Conservation (phyloP, 2,797 vertebrate species). For the Merluccius polli region DNA sequence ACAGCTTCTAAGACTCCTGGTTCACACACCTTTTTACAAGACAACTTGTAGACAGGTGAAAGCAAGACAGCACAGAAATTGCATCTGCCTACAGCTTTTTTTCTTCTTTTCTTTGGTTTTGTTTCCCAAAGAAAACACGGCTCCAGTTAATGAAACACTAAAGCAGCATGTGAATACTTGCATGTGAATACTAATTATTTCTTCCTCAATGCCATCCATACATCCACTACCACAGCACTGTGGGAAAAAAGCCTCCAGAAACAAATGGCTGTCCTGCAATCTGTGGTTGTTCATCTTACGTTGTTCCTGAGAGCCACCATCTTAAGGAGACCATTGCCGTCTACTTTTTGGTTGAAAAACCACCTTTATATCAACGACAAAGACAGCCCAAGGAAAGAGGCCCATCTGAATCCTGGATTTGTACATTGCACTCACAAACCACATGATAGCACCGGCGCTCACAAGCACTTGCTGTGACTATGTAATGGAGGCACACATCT, state of each 20-base stretch:
- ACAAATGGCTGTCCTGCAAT: not conserved
- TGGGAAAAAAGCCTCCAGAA: not conserved
- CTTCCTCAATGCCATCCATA: no score
- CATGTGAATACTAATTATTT: not conserved
- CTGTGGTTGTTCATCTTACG: not conserved
- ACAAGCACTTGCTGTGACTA: not conserved
- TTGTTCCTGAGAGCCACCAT: not conserved
- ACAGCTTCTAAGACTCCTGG: conserved; percentile 35
- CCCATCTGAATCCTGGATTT: no score
- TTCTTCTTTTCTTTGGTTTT: no score
- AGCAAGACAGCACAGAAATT: not conserved
- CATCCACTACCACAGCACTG: not conserved
- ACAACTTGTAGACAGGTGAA: not conserved
- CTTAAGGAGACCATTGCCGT: not conserved
- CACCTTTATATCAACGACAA: not conserved
- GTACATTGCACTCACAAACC: not conserved
- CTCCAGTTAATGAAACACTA: not conserved
- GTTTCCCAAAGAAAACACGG: not conserved
- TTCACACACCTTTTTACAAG: conserved; percentile 2
- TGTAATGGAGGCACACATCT: not conserved
- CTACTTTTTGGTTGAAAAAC: not conserved
- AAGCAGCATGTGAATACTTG: not conserved
- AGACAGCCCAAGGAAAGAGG: not conserved
- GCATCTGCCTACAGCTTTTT: not conserved
- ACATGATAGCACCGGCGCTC: not conserved